phyloP scores from a whole-genome alignment of 2,888 invertebrate species.

The Tiphia femorata region DNA sequence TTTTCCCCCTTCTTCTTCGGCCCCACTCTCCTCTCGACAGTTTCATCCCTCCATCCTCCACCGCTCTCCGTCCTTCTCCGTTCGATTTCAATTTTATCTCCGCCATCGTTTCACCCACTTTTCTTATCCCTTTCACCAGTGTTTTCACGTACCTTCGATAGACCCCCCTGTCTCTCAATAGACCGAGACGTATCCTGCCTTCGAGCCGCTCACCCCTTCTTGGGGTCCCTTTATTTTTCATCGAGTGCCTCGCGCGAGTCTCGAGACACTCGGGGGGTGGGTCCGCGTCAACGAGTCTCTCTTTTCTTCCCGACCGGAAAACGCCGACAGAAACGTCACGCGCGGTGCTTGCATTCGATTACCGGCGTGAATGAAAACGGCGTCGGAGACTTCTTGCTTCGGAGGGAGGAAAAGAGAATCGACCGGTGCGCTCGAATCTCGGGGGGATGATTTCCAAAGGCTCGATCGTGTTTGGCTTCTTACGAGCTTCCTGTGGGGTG shows the following conservation, averaged over 20 bases:
- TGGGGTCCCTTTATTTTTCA: slow-evolving; percentile 33
- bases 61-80: not conserved
- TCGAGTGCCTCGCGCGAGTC: slow-evolving; percentile 24
- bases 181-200: not conserved
- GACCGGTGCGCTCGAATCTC: too few relatives aligned
- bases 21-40: slow-evolving; percentile 12
- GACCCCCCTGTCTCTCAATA: slow-evolving; percentile 10
- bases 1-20: slow-evolving; percentile 26
- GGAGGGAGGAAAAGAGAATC: too few relatives aligned
- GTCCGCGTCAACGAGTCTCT: slow-evolving; percentile 12
- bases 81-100: not conserved
- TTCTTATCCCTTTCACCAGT: slow-evolving; percentile 14
- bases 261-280: slow-evolving; percentile 24
- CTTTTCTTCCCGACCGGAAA: slow-evolving; percentile 38
- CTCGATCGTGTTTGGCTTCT: too few relatives aligned
- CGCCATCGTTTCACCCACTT: slow-evolving; percentile 1
- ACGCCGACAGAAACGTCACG: slow-evolving; percentile 37
- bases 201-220: not conserved
- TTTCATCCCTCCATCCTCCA: not conserved
- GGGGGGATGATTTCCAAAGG: too few relatives aligned
- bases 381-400: slow-evolving; percentile 42
- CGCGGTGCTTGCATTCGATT: slow-evolving; percentile 46
- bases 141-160: slow-evolving; percentile 29
- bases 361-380: slow-evolving; percentile 26
- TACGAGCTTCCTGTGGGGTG: too few relatives aligned